Evolutionary conservation across 2,113 vertebrate genomes (phyloP).

Genomic region (Nematolebias whitei): DNA sequence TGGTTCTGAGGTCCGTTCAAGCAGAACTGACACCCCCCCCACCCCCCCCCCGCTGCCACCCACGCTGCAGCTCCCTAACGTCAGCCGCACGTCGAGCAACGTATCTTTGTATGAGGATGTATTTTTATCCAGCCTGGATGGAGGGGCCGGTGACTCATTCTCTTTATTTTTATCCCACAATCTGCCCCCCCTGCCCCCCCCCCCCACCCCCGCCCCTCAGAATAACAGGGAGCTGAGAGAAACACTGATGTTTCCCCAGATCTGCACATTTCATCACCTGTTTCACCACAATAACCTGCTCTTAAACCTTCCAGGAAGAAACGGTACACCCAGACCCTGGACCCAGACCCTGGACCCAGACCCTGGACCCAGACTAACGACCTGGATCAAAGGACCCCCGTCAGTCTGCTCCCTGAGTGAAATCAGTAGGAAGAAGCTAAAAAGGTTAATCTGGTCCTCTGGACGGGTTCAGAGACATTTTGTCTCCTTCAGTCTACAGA

Average conservation of each 20-base stretch:
- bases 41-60: constrained; percentile 69
- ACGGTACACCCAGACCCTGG: too few relatives aligned
- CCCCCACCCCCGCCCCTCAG: too few relatives aligned
- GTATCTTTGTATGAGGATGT: constrained; percentile 55
- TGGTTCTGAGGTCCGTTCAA: background rate
- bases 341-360: too few relatives aligned
- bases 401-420: background rate
- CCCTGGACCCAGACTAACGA: background rate
- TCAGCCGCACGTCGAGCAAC: constrained; percentile 57
- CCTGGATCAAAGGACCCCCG: background rate
- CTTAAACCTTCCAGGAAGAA: too few relatives aligned
- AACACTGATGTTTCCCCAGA: constrained; percentile 6
- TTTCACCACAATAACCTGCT: too few relatives aligned
- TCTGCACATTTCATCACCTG: too few relatives aligned
- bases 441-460: too few relatives aligned
- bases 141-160: constrained; percentile 76
- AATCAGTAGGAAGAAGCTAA: too few relatives aligned
- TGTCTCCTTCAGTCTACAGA: too few relatives aligned
- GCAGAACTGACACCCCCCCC: background rate
- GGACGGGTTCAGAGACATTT: too few relatives aligned
- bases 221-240: background rate
- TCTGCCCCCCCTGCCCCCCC: constrained; percentile 47
- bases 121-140: constrained; percentile 74
- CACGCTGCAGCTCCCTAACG: constrained; percentile 74
- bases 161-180: constrained; percentile 73